Conservation (phyloP, 2,113 vertebrate genomes). For the Cinclus mexicanus region DNA sequence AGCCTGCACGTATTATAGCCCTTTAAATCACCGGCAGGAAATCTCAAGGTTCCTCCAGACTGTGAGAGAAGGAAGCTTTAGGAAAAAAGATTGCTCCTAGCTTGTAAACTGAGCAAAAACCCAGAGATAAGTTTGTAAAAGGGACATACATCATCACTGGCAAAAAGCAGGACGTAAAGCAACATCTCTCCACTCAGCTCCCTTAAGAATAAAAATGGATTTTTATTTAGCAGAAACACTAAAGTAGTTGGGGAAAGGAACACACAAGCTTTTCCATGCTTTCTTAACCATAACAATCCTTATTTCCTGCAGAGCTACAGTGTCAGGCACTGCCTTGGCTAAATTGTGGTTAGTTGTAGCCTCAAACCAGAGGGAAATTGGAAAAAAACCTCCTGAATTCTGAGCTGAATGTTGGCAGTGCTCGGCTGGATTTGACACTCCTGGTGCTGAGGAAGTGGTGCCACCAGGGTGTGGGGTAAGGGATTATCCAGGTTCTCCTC, state of each 20-base stretch:
- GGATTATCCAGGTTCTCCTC: background rate
- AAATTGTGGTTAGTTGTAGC: background rate
- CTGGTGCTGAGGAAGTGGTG: background rate
- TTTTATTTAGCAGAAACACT: conserved; percentile 79
- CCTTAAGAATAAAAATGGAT: conserved; percentile 80
- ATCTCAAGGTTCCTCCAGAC: conserved; percentile 99
- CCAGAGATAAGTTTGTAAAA: conserved; percentile 91
- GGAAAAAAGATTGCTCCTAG: conserved; percentile 95
- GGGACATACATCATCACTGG: conserved; percentile 79
- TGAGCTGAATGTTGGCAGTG: background rate
- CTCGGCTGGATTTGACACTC: background rate
- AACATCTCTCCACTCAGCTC: conserved; percentile 74
- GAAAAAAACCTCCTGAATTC: background rate
- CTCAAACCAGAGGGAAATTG: background rate
- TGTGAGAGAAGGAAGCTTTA: conserved; percentile 95
- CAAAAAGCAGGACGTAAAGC: conserved; percentile 74
- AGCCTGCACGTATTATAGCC: conserved; percentile 86
- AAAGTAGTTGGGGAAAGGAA: conserved; percentile 56
- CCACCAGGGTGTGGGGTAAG: background rate
- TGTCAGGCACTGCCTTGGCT: background rate
- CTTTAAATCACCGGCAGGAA: conserved; percentile 97
- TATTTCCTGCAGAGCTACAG: background rate
- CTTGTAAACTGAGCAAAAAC: conserved; percentile 99
- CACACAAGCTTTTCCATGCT: conserved; percentile 31
- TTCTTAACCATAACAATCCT: conserved; percentile 43